phyloP scores from a whole-genome alignment of 2,113 vertebrate genomes.

The Heterotilapia buettikoferi region DNA sequence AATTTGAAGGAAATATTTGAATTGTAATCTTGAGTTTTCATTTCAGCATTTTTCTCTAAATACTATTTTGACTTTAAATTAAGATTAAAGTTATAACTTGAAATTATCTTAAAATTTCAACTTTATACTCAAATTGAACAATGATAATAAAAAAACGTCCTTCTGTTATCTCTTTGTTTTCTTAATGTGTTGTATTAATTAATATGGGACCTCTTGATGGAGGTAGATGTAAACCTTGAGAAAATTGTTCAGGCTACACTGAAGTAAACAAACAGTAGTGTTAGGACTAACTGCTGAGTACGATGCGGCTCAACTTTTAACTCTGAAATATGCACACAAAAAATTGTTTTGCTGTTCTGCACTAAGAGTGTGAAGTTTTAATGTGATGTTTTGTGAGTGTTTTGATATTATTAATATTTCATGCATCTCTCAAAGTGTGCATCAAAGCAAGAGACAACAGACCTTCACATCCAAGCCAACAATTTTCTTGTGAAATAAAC shows the following conservation, averaged over 20 bases:
- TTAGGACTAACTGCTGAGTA: neutral
- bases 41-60: neutral
- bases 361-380: accelerated
- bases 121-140: neutral
- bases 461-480: neutral
- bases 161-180: neutral
- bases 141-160: neutral
- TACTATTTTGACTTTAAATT: accelerated
- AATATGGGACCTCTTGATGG: neutral
- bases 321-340: neutral
- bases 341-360: neutral
- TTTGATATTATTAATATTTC: neutral
- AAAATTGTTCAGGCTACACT: neutral
- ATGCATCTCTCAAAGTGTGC: neutral
- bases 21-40: neutral
- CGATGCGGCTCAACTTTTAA: neutral
- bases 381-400: neutral
- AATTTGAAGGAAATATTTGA: neutral
- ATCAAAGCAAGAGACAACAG: neutral
- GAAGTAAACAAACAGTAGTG: neutral
- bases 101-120: neutral
- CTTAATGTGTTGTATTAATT: neutral
- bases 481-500: accelerated
- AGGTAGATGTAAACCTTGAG: neutral
- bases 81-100: neutral